These are phyloP conservation scores for Melanchra persicariae DNA, from an alignment of 2,888 invertebrate genomes.

Conservation along the genomic window DNA sequence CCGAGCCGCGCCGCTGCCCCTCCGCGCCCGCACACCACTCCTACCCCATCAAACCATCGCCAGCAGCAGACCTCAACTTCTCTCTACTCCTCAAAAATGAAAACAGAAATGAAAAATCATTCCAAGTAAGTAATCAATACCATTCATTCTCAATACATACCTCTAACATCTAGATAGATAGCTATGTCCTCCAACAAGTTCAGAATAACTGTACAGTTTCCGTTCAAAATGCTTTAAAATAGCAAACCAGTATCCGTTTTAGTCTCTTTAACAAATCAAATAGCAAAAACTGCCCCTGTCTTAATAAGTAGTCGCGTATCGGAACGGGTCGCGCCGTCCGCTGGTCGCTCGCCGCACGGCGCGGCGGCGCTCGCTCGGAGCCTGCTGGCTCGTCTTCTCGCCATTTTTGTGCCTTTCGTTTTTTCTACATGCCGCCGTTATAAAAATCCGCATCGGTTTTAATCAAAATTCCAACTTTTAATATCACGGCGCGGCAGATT, in stretches of 20 bases:
- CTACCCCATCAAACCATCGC: slow-evolving; percentile 75
- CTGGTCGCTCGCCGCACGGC: slow-evolving; percentile 38
- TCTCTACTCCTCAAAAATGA: slow-evolving; percentile 85
- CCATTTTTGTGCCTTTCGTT: slow-evolving; percentile 84
- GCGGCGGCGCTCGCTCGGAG: slow-evolving; percentile 60
- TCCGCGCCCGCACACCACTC: slow-evolving; percentile 81
- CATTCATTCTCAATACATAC: slow-evolving; percentile 62
- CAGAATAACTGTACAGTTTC: slow-evolving; percentile 89
- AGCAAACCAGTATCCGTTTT: slow-evolving; percentile 89
- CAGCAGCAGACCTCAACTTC: slow-evolving; percentile 79
- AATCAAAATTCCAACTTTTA: slow-evolving; percentile 88
- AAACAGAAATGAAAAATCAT: slow-evolving; percentile 87
- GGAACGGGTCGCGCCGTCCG: slow-evolving; percentile 81
- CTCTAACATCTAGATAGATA: slow-evolving; percentile 66
- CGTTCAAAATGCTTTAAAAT: slow-evolving; percentile 89
- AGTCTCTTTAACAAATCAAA: slow-evolving; percentile 90
- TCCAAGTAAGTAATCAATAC: slow-evolving; percentile 80
- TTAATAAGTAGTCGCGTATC: slow-evolving; percentile 88
- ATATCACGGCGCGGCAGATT: slow-evolving; percentile 81
- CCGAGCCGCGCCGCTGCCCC: slow-evolving; percentile 82
- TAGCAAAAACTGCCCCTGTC: slow-evolving; percentile 90
- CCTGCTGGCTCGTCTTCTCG: slow-evolving; percentile 80
- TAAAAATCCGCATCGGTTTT: slow-evolving; percentile 87
- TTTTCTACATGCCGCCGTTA: slow-evolving; percentile 82
- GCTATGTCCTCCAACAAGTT: slow-evolving; percentile 82